phyloP scores from a whole-genome alignment of 1,140 invertebrate genomes.

The Proales similis region DNA sequence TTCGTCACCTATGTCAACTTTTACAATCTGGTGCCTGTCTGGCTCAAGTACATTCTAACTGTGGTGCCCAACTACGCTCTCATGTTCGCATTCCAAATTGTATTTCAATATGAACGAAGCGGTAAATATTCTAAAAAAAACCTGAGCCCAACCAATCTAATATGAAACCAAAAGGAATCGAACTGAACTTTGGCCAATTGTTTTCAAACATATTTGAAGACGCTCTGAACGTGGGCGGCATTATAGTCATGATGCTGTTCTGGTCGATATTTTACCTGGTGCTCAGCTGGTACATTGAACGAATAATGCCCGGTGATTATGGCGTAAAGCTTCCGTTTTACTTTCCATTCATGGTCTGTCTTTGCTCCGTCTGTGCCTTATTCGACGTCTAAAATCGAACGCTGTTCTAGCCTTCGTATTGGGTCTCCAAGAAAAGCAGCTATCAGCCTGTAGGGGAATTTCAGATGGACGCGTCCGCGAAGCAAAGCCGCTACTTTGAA shows the following conservation, averaged over 20 bases:
- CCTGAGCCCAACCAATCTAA: background rate
- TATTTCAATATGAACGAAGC: constrained; percentile 34
- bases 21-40: constrained; percentile 6
- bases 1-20: constrained; percentile 21
- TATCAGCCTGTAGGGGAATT: too few relatives aligned
- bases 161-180: constrained; percentile 7
- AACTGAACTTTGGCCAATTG: background rate
- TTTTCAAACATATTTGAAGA: constrained; percentile 17
- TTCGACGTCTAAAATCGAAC: constrained; percentile 45
- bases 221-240: constrained; percentile 13
- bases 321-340: constrained; percentile 31
- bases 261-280: constrained; percentile 5
- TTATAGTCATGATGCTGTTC: constrained; percentile 5
- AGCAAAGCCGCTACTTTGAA: constrained; percentile 25
- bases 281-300: constrained; percentile 16
- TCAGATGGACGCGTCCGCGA: too few relatives aligned
- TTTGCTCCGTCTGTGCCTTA: too few relatives aligned
- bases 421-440: background rate
- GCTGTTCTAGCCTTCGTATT: constrained; percentile 57
- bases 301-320: constrained; percentile 23
- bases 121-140: constrained; percentile 5
- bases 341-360: constrained; percentile 32
- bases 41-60: constrained; percentile 25
- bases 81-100: constrained; percentile 21
- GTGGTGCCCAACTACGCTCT: constrained; percentile 32